A percentile compares a stretch with the other conserved stretches of the same genome.
These are phyloP conservation scores for Baccha elongata DNA, from an alignment of 2,888 invertebrate genomes.

Conservation along the genomic window DNA sequence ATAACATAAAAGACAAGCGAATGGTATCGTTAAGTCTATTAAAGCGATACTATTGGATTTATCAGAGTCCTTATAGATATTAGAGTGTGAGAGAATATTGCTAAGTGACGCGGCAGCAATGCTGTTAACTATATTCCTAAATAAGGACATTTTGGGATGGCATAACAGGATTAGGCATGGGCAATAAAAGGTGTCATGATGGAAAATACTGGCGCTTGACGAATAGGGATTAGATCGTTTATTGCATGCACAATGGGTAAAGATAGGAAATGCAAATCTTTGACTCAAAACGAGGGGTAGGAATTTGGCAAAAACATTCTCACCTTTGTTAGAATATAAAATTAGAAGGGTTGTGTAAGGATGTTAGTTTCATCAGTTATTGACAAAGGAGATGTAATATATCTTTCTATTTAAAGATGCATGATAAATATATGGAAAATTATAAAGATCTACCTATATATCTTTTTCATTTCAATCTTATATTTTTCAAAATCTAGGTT, in stretches of 20 bases:
- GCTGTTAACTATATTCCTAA: constrained; percentile 25
- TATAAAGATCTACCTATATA: background rate
- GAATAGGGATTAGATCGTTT: constrained; percentile 62
- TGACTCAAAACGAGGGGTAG: constrained; percentile 26
- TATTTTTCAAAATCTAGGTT: too few species aligned
- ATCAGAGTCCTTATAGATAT: constrained; percentile 41
- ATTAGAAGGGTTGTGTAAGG: constrained; percentile 38
- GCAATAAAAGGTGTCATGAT: constrained; percentile 79
- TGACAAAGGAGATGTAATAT: constrained; percentile 43
- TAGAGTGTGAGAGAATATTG: constrained; percentile 52
- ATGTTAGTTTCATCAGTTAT: background rate
- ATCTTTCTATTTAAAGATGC: constrained; percentile 51
- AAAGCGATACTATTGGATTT: constrained; percentile 81
- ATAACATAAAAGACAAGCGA: constrained; percentile 3
- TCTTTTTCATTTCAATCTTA: too few species aligned
- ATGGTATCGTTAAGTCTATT: constrained; percentile 80
- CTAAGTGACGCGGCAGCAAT: constrained; percentile 25
- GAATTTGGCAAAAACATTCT: constrained; percentile 37
- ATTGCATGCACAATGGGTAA: constrained; percentile 39
- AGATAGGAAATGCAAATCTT: constrained; percentile 63
- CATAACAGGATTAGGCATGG: constrained; percentile 81
- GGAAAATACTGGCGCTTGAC: constrained; percentile 71
- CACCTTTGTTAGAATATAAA: constrained; percentile 27
- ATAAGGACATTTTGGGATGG: constrained; percentile 50
- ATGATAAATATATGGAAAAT: constrained; percentile 40